These are phyloP conservation scores for Gallinago solitaria DNA, from an alignment of 2,797 vertebrate species.

Conservation along the genomic window DNA sequence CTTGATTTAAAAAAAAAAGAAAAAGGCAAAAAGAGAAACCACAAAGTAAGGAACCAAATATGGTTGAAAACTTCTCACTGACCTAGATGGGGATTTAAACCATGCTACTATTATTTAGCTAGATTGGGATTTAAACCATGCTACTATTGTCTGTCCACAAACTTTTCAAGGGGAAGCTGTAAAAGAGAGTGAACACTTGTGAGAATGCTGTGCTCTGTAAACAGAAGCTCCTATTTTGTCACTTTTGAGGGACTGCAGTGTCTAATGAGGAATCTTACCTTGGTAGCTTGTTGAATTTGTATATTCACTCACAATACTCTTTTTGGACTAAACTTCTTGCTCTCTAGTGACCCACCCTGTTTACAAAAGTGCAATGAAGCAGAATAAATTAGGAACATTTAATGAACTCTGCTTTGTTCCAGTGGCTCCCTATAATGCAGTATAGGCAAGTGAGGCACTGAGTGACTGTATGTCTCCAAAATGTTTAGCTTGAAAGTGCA, in stretches of 20 bases:
- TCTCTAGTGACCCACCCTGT: constrained; percentile 11
- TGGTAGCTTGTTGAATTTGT: neutral
- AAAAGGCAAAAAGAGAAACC: neutral
- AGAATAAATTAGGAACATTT: constrained; percentile 49
- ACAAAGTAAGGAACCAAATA: constrained; percentile 34
- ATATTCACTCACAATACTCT: neutral
- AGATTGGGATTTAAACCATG: constrained; percentile 41
- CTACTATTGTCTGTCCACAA: constrained; percentile 6
- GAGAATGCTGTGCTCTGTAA: neutral
- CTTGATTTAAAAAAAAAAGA: neutral
- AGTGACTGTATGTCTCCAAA: neutral
- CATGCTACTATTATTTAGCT: neutral
- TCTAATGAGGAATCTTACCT: constrained; percentile 3
- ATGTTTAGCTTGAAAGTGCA: neutral
- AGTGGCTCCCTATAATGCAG: neutral
- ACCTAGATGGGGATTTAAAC: constrained; percentile 60
- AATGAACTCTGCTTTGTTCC: neutral
- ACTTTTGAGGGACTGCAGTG: neutral
- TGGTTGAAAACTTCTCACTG: constrained; percentile 8
- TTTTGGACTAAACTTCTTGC: constrained; percentile 22
- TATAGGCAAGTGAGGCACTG: neutral
- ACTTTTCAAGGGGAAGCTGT: neutral
- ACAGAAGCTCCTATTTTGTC: neutral
- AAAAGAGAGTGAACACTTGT: neutral
- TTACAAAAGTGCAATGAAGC: neutral